Conservation (phyloP, 2,797 vertebrate genomes). For the Mus minutoides region DNA sequence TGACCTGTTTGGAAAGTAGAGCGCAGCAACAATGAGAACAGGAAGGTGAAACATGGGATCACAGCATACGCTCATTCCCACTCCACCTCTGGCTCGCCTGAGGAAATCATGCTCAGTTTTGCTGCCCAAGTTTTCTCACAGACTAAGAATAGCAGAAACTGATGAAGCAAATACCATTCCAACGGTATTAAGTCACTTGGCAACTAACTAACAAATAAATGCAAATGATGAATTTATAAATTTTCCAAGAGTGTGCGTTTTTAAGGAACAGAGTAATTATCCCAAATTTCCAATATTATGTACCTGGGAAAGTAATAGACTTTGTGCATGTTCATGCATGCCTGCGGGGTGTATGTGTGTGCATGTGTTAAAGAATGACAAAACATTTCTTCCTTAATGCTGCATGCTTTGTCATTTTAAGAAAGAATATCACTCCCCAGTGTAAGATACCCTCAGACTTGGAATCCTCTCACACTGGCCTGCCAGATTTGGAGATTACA, state of each 20-base stretch:
- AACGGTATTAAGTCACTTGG: background rate
- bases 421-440: background rate
- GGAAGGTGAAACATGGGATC: background rate
- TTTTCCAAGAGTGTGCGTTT: background rate
- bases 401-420: background rate
- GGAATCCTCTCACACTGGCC: background rate
- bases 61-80: background rate
- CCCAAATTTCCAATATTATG: constrained; percentile 5
- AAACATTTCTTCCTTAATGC: background rate
- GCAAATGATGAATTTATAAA: background rate
- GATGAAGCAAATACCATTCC: background rate
- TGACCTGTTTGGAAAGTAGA: background rate
- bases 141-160: background rate
- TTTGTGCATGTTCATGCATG: background rate
- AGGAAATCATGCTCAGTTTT: background rate
- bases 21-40: background rate
- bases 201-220: constrained; percentile 10
- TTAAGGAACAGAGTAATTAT: background rate
- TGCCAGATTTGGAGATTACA: background rate
- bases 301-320: background rate
- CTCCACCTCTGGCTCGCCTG: background rate
- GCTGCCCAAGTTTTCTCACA: background rate
- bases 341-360: no score
- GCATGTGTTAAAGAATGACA: background rate
- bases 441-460: background rate